These are phyloP conservation scores for Rhincodon typus DNA, from an alignment of 2,797 vertebrate genomes.

Conservation along the genomic window DNA sequence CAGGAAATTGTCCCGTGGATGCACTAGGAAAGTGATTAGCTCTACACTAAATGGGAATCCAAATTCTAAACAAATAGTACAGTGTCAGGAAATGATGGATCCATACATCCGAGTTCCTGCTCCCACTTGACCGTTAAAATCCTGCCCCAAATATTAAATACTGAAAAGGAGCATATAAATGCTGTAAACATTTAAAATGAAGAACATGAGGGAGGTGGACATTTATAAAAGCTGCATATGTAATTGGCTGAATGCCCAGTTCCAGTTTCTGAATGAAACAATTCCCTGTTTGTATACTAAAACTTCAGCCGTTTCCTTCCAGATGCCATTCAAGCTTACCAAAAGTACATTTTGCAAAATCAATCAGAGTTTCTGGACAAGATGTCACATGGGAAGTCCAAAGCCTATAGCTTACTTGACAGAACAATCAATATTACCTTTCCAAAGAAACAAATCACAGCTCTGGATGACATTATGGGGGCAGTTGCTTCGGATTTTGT, in stretches of 20 bases:
- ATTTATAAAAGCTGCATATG: background rate
- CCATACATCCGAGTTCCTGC: background rate
- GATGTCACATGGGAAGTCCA: background rate
- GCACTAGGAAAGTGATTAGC: no score
- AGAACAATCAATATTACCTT: constrained; percentile 8
- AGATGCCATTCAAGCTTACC: constrained; percentile 17
- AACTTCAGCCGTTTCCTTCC: background rate
- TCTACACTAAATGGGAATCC: background rate
- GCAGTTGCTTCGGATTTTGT: background rate
- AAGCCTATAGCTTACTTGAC: background rate
- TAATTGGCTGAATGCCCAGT: background rate
- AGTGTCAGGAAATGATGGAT: background rate
- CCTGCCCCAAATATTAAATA: background rate
- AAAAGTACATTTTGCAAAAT: background rate
- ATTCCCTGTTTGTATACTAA: background rate
- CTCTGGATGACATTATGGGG: background rate
- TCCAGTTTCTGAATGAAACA: background rate
- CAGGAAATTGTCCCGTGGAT: no score
- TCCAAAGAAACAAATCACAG: background rate
- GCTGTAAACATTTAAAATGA: background rate
- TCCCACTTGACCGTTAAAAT: background rate
- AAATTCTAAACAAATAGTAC: background rate
- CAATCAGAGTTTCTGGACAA: background rate
- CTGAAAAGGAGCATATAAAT: background rate
- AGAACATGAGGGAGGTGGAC: background rate